Conservation (phyloP, 1,140 invertebrate genomes). For the Scaptomyza montana region DNA sequence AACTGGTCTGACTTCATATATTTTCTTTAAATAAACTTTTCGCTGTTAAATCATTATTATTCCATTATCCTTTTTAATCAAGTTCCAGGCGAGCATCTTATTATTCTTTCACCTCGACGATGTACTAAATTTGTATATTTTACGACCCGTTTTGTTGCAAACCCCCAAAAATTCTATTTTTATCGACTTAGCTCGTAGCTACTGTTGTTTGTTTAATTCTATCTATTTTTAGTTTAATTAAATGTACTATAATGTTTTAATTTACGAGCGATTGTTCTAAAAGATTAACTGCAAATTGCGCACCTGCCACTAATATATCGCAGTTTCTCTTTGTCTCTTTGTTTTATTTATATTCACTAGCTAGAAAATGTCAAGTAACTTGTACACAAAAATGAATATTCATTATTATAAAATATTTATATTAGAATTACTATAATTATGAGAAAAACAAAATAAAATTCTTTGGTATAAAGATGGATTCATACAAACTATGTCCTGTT, state of each 20-base stretch:
- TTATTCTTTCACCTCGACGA: constrained; percentile 5
- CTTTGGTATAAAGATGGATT: too few species aligned
- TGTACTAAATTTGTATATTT: constrained; percentile 8
- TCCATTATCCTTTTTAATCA: neutral
- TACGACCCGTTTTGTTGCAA: constrained; percentile 13
- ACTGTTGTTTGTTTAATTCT: constrained; percentile 17
- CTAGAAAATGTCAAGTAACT: neutral
- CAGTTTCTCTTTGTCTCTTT: neutral
- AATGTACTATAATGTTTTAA: constrained; percentile 1
- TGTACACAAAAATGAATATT: neutral
- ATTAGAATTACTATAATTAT: too few species aligned
- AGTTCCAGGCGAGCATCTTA: neutral
- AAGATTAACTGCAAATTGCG: neutral
- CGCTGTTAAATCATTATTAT: too few species aligned
- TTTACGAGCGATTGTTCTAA: neutral
- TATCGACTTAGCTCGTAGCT: constrained; percentile 30
- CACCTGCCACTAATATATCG: neutral
- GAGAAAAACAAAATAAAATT: too few species aligned
- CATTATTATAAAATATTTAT: neutral
- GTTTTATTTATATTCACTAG: neutral
- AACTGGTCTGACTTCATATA: neutral
- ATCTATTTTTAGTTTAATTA: constrained; percentile 21
- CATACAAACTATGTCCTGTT: too few species aligned
- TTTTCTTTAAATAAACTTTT: too few species aligned
- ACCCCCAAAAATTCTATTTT: constrained; percentile 40